Base-by-base conservation (phyloP, 2,797 vertebrate genomes). In the Phoeniculus purpureus region DNA sequence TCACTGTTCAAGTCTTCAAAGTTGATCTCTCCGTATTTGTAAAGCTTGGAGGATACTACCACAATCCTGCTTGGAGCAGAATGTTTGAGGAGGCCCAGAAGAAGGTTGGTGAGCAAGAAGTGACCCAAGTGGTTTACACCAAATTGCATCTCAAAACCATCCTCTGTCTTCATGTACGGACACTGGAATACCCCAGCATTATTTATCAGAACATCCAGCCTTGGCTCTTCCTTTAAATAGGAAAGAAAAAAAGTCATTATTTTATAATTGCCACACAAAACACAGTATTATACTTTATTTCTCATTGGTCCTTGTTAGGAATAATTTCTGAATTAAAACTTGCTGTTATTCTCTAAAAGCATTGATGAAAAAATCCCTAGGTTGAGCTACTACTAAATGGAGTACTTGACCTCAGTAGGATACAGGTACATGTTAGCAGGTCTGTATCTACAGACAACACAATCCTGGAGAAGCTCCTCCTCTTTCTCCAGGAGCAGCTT, bases 81-180 rank as follows among this genome's bases (percentile, higher is more conserved):
- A 58, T 93, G 95, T 97, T 99, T 99, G 83, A 99, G 97, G 22
- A 98, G 98, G 92, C 98, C 98, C 67, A 99, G 97, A 81, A 99
- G 98, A 81, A 99, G 98, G 87, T 98, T 97, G 58, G 99, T 99
- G 93, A 99, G 98, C 60, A 99, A 98, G 97, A 99, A 99, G 96
- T 99, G 99, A n/a, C 99, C 98, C 70, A 99, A 97, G 85, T 99
- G 99, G 92, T 99, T 99, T 82, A 99, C 99, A 3, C 98, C 99
- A 5, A 99, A 97, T 73, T 99, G 99, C 98, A 99, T 98, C 97
- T 99, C 99, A 94, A 99, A 99, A 8, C 98, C 99, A 19, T 99
- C 99, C 94, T 98, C 98, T 0, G 99, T 99, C 97, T 98, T 99
- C 74, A 95, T 96, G 92, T 99, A 99, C 0, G 99, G 99, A 94